Conservation (phyloP, 2,888 invertebrate species). For the Thelaira solivaga region DNA sequence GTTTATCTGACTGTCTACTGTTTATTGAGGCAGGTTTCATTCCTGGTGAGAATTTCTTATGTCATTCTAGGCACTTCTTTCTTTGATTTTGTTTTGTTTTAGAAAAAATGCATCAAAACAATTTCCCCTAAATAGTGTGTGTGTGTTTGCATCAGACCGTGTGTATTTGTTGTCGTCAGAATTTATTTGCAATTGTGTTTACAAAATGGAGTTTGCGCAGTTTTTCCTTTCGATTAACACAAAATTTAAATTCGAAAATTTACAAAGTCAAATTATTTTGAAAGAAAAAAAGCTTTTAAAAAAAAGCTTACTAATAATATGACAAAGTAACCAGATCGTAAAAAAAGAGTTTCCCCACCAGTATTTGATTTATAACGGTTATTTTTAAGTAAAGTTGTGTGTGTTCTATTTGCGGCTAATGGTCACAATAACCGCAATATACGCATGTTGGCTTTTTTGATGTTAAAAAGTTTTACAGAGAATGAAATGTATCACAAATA, state of each 20-base stretch:
- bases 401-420: no score
- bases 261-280: not conserved
- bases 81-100: not conserved
- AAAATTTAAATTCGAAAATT: constrained; percentile 13
- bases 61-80: not conserved
- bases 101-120: constrained; percentile 4
- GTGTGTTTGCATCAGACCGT: not conserved
- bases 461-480: not conserved
- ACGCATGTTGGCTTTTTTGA: not conserved
- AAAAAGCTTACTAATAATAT: not conserved
- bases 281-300: constrained; percentile 17
- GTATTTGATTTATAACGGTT: not conserved
- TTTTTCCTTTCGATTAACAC: not conserved
- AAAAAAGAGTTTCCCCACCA: not conserved
- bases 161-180: not conserved
- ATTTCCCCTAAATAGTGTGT: constrained; percentile 18
- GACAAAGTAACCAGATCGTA: constrained; percentile 2
- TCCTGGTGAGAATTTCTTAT: not conserved
- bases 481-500: not conserved
- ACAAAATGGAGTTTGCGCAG: constrained; percentile 46
- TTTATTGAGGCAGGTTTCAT: constrained; percentile 22
- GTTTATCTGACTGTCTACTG: no score
- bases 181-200: not conserved
- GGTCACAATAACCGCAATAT: no score
- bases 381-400: no score